phyloP scores from a whole-genome alignment of 30 jellyfish, hydroid and myxozoan species.

The Chrysaora quinquecirrha region DNA sequence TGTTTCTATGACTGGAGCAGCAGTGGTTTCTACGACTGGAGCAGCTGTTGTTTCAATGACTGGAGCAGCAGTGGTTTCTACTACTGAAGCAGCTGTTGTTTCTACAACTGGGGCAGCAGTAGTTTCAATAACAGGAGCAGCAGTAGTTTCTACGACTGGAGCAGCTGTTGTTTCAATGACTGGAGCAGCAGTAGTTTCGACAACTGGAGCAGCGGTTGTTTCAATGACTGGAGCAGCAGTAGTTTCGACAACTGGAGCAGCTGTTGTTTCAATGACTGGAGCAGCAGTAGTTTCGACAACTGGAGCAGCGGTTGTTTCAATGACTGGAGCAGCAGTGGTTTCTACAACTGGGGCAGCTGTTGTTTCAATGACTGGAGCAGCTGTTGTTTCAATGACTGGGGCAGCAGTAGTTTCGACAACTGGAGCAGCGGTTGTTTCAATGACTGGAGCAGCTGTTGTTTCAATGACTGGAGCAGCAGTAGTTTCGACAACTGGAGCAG shows the following conservation, averaged over 20 bases:
- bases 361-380: conserved; percentile 40
- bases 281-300: conserved; percentile 33
- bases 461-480: conserved; percentile 27
- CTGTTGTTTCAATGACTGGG: conserved; percentile 30
- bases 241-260: conserved; percentile 22
- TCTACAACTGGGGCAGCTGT: conserved; percentile 38
- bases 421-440: conserved; percentile 29
- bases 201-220: conserved; percentile 46
- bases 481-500: conserved; percentile 56
- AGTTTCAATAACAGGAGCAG: conserved; percentile 16
- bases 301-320: conserved; percentile 59
- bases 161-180: conserved; percentile 2
- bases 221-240: conserved; percentile 16
- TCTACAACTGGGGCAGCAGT: conserved; percentile 31
- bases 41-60: conserved; percentile 11
- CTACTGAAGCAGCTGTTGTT: conserved; percentile 41
- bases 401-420: conserved; percentile 27
- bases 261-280: conserved; percentile 14
- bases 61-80: conserved; percentile 31
- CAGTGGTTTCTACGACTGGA: conserved; percentile 39
- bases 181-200: conserved; percentile 46
- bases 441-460: conserved; percentile 32
- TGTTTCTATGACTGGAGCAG: conserved; percentile 25
- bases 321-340: conserved; percentile 52
- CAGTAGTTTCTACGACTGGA: conserved; percentile 10